Percentiles rank a stretch among this genome's conserved stretches.
Evolutionary conservation across 2,113 vertebrate species (phyloP).

Genomic region (Albula glossodonta): DNA sequence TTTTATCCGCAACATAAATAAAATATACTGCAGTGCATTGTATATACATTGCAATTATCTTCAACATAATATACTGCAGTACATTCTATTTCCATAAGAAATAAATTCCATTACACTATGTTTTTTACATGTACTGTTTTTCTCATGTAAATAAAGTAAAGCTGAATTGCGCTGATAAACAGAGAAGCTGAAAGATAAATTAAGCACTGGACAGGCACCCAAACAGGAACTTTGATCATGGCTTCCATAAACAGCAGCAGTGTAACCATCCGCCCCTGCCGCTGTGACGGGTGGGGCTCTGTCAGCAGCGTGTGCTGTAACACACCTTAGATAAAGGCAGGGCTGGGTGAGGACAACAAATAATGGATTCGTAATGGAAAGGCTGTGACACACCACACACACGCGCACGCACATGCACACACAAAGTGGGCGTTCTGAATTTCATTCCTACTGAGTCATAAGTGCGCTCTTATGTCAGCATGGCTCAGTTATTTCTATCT

Average conservation of each 20-base stretch:
- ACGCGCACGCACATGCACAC: too few relatives aligned
- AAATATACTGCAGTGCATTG: too few relatives aligned
- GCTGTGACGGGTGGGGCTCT: neutral
- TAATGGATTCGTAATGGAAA: neutral
- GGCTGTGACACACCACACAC: neutral
- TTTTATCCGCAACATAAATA: too few relatives aligned
- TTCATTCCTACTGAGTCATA: too few relatives aligned
- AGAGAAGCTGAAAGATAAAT: neutral
- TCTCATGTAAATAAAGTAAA: neutral
- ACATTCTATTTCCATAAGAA: too few relatives aligned
- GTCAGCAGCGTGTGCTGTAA: neutral
- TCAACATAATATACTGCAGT: too few relatives aligned
- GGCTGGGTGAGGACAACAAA: neutral
- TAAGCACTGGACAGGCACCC: neutral
- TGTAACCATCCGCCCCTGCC: neutral
- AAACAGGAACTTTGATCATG: neutral
- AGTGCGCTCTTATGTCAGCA: too few relatives aligned
- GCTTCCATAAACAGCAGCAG: neutral
- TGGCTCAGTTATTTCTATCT: neutral
- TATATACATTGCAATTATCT: too few relatives aligned
- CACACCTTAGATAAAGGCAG: neutral
- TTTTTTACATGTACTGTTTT: neutral
- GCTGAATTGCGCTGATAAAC: neutral
- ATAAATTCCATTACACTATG: too few relatives aligned
- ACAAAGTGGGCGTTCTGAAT: neutral